Base-by-base conservation (phyloP, 53 echinoderm and acorn worm genomes). In the Stichopus horrens region DNA sequence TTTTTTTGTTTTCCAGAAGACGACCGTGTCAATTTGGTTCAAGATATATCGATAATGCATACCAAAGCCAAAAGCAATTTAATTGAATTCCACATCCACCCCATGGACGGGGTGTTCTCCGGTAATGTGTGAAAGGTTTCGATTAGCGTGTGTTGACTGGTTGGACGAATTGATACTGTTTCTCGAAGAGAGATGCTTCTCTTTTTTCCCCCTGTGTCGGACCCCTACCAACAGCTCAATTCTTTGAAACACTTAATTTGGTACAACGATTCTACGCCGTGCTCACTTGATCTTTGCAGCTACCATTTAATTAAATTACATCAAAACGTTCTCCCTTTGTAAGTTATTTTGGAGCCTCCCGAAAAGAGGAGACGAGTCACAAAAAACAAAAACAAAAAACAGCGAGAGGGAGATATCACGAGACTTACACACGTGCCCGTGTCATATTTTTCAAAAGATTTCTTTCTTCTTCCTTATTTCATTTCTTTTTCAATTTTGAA, bases 301-400 rank as follows among this genome's bases (percentile, higher is more conserved):
- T 68, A 16, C 68, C 18, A 68, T 68, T 68, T 71, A 71, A 71
- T 71, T 71, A 71, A 71, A 71, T 71, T 71, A 71, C 16, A 71
- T 71, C 71, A 71, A 18, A 71, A 71, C 18, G 71, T 18, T 71
- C 19, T 71, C 71, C 21, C 21, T 16, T 37, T 71, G 19, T 71
- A 71, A 71, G 7, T 71, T 71, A n/a, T 59, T 71, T 71, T 13
- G 71, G 71, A 71, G 71, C 71, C 71, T 20, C 71, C 63, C 18
- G 71, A 71, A 20, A 71, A 71, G 71, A 71, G 6, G 71, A 71
- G 18, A n/a, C n/a, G 71, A 71, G 37, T 37, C 37, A 37, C 37
- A 37, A 37, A 37, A 37, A 37, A 37, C 37, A 37, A 37, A 37
- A 37, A 37, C 0, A 37, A 37, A 37, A 37, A 2, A n/a, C n/a